Base-by-base conservation (phyloP, 2,113 vertebrate genomes). In the Ictalurus furcatus region DNA sequence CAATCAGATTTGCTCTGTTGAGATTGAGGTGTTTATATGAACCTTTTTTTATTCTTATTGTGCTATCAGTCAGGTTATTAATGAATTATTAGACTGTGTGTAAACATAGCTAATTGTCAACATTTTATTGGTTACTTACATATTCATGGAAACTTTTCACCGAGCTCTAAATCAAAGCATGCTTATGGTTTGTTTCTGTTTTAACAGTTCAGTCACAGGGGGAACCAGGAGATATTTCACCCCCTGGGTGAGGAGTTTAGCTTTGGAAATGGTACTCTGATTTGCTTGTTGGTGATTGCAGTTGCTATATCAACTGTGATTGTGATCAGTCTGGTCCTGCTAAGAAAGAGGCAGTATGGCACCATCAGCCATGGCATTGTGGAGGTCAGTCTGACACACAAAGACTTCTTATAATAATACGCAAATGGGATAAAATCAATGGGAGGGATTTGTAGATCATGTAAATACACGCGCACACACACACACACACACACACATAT, bases 321-420 rank as follows among this genome's bases (percentile, higher is more conserved):
- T 78, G 98, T 99, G 91, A 97, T 99, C 95, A 99, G 98, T 92
- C 94, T 99, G 94, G 97, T 99, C 95, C 96, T 99, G 93, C 95
- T 99, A 95, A 97, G 98, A 95, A 99, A 98, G 96, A 96, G 98
- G 92, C 98, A 98, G 89, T 99, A 99, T 0, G 97, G 98, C 84
- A 98, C 98, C 92, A 99, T 99, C 96, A 99, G 98, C 93, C 98
- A 99, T 1, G 98, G 98, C 58, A 98, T 99, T 59, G 98, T 99
- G 95, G 98, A 99, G 97, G 98, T 99, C 91, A 96, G 97, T 28
- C 23, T 52, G 54, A 59, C 67, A 83, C 65, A 81, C 85, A 79
- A 52, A 21, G 40, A 1, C 34, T 54, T 54, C 14, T 30, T n/a
- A 17, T n/a, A 79, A 52, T 52, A 52, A 6, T 54, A 28, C 44